Conservation (phyloP, 2,113 vertebrate species). For the Phalacrocorax pelagicus region DNA sequence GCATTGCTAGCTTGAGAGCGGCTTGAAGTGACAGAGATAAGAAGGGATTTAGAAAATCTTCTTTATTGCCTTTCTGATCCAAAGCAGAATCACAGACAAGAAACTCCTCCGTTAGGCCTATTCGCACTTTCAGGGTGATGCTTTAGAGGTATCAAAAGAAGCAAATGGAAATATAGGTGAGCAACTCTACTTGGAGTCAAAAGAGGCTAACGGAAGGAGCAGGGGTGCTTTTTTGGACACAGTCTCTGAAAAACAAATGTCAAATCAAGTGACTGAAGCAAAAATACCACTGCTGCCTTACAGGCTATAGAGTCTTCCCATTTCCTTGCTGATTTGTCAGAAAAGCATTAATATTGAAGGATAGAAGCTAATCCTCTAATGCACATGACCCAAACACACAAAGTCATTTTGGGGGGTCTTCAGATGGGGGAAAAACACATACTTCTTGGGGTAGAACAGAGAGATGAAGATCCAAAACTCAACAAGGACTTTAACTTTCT, state of each 20-base stretch:
- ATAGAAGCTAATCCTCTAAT: not conserved
- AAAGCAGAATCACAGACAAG: not conserved
- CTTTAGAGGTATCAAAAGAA: not conserved
- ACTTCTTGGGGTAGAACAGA: not conserved
- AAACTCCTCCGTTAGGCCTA: not conserved
- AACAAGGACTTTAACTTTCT: not conserved
- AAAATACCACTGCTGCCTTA: slow-evolving; percentile 44
- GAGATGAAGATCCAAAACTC: not conserved
- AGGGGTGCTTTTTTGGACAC: not conserved
- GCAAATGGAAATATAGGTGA: not conserved
- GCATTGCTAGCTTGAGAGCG: not conserved
- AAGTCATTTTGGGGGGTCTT: not conserved
- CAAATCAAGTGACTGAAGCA: slow-evolving; percentile 49
- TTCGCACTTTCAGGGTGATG: not conserved
- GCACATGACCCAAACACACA: not conserved
- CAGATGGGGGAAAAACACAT: not conserved
- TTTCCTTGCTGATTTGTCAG: not conserved
- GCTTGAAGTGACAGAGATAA: not conserved
- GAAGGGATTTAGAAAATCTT: not conserved
- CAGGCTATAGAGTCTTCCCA: not conserved
- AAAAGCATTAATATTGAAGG: not conserved
- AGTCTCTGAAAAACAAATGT: slow-evolving; percentile 2
- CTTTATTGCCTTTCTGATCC: not conserved
- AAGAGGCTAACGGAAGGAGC: not conserved
- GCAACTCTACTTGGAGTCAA: not conserved